phyloP scores from a whole-genome alignment of 1,140 invertebrate genomes.

The Ips nitidus region DNA sequence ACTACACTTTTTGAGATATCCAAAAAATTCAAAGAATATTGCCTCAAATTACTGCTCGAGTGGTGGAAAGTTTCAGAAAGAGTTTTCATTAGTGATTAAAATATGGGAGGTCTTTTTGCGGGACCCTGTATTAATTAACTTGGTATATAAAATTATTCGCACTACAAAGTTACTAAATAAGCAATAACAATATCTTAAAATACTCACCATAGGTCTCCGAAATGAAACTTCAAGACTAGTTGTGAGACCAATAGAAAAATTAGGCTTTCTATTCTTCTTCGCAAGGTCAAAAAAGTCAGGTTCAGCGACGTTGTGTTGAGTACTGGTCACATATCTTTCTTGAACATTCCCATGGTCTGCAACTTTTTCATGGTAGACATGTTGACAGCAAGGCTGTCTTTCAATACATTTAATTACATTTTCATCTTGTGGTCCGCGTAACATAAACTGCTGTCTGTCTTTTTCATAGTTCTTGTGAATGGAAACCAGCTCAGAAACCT shows the following conservation, averaged over 20 bases:
- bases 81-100: too few species aligned
- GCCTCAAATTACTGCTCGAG: constrained; percentile 46
- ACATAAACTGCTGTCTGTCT: not conserved
- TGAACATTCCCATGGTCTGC: constrained; percentile 10
- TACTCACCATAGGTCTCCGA: constrained; percentile 42
- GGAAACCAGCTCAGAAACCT: constrained; percentile 51
- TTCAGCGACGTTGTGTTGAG: constrained; percentile 30
- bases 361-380: too few species aligned
- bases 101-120: too few species aligned
- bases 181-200: too few species aligned
- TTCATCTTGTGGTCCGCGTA: not conserved
- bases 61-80: too few species aligned
- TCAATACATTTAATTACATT: not conserved
- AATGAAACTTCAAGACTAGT: constrained; percentile 70
- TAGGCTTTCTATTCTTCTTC: constrained; percentile 63
- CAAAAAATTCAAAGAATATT: constrained; percentile 11
- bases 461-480: constrained; percentile 8
- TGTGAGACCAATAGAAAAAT: constrained; percentile 70
- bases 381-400: too few species aligned
- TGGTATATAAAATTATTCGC: too few species aligned
- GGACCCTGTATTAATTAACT: too few species aligned
- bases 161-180: too few species aligned
- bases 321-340: constrained; percentile 35
- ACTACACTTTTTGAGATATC: not conserved
- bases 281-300: constrained; percentile 43